phyloP scores from a whole-genome alignment of 2,888 invertebrate genomes.

The Tethea ocularis region DNA sequence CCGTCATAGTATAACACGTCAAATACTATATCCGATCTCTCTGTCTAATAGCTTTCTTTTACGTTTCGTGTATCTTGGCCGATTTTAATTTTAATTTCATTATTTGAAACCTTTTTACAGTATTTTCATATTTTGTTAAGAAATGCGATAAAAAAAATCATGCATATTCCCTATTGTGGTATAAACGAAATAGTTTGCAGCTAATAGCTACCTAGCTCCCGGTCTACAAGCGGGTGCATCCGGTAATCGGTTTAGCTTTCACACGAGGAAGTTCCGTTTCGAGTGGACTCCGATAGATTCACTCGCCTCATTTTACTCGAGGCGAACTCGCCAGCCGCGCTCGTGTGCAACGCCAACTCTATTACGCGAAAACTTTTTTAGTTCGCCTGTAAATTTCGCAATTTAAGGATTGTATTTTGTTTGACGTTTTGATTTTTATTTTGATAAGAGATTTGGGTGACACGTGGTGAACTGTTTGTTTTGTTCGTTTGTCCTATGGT shows the following conservation, averaged over 20 bases:
- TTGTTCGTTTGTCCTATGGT: too few relatives aligned
- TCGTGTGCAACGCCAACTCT: background rate
- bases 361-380: background rate
- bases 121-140: too few relatives aligned
- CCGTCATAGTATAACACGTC: too few relatives aligned
- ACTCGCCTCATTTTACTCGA: conserved; percentile 36
- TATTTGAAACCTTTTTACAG: too few relatives aligned
- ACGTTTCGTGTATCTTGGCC: too few relatives aligned
- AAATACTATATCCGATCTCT: too few relatives aligned
- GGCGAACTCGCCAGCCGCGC: conserved; percentile 14
- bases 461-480: too few relatives aligned
- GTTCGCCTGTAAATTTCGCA: background rate
- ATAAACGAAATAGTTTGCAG: too few relatives aligned
- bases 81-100: too few relatives aligned
- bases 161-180: too few relatives aligned
- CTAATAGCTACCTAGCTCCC: background rate
- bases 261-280: conserved; percentile 14
- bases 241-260: conserved; percentile 3
- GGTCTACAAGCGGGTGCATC: background rate
- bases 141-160: too few relatives aligned
- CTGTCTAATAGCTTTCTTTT: too few relatives aligned
- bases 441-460: background rate
- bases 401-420: background rate
- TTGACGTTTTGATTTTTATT: background rate
- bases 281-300: conserved; percentile 33